phyloP scores from a whole-genome alignment of 2,888 invertebrate species.

The Mellilla xanthometata region DNA sequence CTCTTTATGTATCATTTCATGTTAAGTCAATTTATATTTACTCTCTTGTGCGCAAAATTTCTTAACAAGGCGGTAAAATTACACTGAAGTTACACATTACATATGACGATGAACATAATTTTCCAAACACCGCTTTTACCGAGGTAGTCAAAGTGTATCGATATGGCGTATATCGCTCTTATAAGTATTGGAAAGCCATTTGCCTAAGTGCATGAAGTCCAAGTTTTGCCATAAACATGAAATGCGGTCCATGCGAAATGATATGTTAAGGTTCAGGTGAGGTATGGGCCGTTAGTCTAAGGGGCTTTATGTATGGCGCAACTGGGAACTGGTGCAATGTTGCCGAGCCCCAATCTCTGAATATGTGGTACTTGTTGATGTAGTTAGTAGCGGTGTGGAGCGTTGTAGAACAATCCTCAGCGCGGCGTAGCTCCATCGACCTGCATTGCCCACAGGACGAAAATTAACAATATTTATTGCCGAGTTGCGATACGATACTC shows the following conservation, averaged over 20 bases:
- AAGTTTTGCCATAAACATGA: slow-evolving; percentile 81
- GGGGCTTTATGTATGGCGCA: slow-evolving; percentile 28
- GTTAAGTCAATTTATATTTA: slow-evolving; percentile 8
- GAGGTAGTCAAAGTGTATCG: slow-evolving; percentile 61
- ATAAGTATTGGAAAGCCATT: slow-evolving; percentile 81
- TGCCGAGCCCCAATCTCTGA: slow-evolving; percentile 32
- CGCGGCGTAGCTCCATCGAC: slow-evolving; percentile 56
- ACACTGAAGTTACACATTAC: slow-evolving; percentile 36
- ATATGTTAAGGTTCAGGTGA: slow-evolving; percentile 72
- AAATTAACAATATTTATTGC: slow-evolving; percentile 77
- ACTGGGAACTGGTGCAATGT: slow-evolving; percentile 35
- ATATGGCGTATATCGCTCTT: slow-evolving; percentile 64
- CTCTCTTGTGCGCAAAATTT: slow-evolving; percentile 10
- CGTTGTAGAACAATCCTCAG: slow-evolving; percentile 35
- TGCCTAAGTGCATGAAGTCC: slow-evolving; percentile 79
- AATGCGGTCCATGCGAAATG: slow-evolving; percentile 74
- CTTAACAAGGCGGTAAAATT: slow-evolving; percentile 23
- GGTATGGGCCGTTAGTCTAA: slow-evolving; percentile 37
- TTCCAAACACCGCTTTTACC: too few relatives aligned
- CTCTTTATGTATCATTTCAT: background rate
- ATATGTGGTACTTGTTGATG: slow-evolving; percentile 23
- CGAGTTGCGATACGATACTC: slow-evolving; percentile 61
- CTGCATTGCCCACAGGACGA: slow-evolving; percentile 66
- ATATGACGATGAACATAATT: slow-evolving; percentile 57
- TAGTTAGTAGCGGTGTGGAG: slow-evolving; percentile 10